A percentile compares a stretch with the other conserved stretches of the same genome.
Evolutionary conservation across 1,140 invertebrate genomes (phyloP).

Genomic region (Drosophila willistoni): DNA sequence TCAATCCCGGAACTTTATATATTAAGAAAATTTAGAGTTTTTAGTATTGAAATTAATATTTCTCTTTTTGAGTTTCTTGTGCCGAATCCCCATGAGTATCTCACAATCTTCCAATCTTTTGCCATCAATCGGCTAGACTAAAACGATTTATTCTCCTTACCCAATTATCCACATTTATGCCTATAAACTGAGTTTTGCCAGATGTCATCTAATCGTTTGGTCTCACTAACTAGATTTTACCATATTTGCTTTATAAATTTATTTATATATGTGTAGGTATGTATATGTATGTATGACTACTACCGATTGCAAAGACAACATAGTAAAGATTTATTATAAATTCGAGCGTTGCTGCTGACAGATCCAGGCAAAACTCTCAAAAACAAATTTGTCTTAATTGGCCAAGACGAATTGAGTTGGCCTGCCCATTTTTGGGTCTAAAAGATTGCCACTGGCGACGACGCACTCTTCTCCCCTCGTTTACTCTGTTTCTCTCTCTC

Average conservation of each 20-base stretch:
- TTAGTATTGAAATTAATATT: neutral
- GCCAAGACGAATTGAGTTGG: slow-evolving; percentile 58
- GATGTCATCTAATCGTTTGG: slow-evolving; percentile 45
- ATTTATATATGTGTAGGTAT: slow-evolving; percentile 41
- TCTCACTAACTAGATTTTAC: slow-evolving; percentile 47
- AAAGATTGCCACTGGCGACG: slow-evolving; percentile 31
- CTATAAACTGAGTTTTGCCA: slow-evolving; percentile 24
- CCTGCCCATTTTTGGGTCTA: slow-evolving; percentile 46
- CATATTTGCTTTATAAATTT: slow-evolving; percentile 50
- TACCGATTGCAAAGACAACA: slow-evolving; percentile 23
- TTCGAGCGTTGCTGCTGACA: slow-evolving; percentile 39
- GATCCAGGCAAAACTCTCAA: slow-evolving; percentile 37
- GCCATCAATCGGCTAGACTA: slow-evolving; percentile 5
- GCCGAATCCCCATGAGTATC: neutral
- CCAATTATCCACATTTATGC: slow-evolving; percentile 41
- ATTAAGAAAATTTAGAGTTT: neutral
- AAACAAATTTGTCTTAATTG: slow-evolving; percentile 67
- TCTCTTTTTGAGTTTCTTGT: neutral
- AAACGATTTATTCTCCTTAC: slow-evolving; percentile 26
- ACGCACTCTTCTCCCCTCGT: slow-evolving; percentile 24
- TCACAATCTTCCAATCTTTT: neutral
- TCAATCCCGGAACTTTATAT: neutral
- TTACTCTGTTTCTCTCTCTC: neutral
- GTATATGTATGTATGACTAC: slow-evolving; percentile 15
- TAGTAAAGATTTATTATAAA: slow-evolving; percentile 52